Conservation (phyloP, 2,888 invertebrate genomes). For the Drosophila meridiana region DNA sequence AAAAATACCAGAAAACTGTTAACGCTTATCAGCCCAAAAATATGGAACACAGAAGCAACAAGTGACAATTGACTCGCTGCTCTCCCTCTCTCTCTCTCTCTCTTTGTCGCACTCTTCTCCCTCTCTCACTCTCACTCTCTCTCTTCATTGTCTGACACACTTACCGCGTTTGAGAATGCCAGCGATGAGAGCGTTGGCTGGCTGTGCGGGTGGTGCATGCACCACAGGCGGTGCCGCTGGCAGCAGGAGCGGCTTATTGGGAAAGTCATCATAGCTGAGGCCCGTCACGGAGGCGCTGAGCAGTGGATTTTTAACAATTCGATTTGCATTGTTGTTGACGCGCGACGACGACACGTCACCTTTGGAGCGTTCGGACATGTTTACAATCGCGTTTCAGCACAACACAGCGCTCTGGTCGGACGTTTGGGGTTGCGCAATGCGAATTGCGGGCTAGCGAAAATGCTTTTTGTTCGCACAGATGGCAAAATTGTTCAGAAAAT, state of each 20-base stretch:
- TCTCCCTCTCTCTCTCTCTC: slow-evolving; percentile 2
- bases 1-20: slow-evolving; percentile 40
- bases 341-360: slow-evolving; percentile 84
- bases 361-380: slow-evolving; percentile 84
- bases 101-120: not conserved
- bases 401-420: not conserved
- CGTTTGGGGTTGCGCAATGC: slow-evolving; percentile 33
- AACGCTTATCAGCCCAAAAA: slow-evolving; percentile 38
- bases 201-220: slow-evolving; percentile 65
- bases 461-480: slow-evolving; percentile 26
- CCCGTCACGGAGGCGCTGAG: slow-evolving; percentile 91
- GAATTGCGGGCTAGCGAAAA: slow-evolving; percentile 5
- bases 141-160: slow-evolving; percentile 57
- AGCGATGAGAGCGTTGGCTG: slow-evolving; percentile 64
- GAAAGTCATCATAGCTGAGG: slow-evolving; percentile 90
- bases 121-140: not conserved
- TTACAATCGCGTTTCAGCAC: slow-evolving; percentile 32
- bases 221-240: slow-evolving; percentile 87
- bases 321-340: slow-evolving; percentile 75
- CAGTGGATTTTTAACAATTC: slow-evolving; percentile 88
- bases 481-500: slow-evolving; percentile 31
- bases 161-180: slow-evolving; percentile 75
- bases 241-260: slow-evolving; percentile 89
- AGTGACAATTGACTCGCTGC: slow-evolving; percentile 20
- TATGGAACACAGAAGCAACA: slow-evolving; percentile 38